Evolutionary conservation across 2,797 vertebrate genomes (phyloP), one percentile per base, ranked within the genome.

Genomic region (Amphiprion clarkii): DNA sequence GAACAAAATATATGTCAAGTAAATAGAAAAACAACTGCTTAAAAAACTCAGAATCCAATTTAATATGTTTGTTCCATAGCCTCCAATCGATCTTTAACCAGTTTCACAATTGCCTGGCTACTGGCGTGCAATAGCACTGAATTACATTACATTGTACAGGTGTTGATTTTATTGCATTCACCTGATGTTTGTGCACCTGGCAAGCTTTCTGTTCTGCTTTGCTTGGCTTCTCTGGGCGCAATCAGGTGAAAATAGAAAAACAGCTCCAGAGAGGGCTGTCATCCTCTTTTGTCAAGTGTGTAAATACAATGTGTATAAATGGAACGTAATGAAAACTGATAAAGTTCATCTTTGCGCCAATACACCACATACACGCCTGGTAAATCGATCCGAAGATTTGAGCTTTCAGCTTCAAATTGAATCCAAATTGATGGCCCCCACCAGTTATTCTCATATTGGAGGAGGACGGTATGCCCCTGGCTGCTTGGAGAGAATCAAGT

Each of bases 401-500:
- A 73, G 46, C 58, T 72, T 75, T 78, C 21, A 21, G 31, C 46
- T 66, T 80, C 46, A 77, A 13, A 83, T 72, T 49, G 39, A 78
- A 63, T 83, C 59, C 49, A 71, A 69, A 78, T 74, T 36, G 57
- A 81, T 65, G 39, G 3, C 48, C 65, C 64, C 68, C 40, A 46
- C 39, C 59, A 56, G 76, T 68, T 60, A 16, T 60, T 65, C 65
- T 79, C 75, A 51, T 78, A 25, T 74, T 78, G 71, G 71, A 87
- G 19, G 58, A 63, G 67, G 52, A 55, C 61, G 74, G 78, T 25
- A 25, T 67, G 71, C 81, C 74, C 54, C 61, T 0, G 63, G 83
- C 83, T 66, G 71, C 64, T 85, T 62, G 61, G 63, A 75, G 64
- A 66, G 72, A 81, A 84, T 83, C 71, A 63, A 64, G 87, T 88